A percentile compares a stretch with the other conserved stretches of the same genome.
These are phyloP conservation scores for Agrochola macilenta DNA, from an alignment of 2,888 invertebrate species.

Conservation along the genomic window DNA sequence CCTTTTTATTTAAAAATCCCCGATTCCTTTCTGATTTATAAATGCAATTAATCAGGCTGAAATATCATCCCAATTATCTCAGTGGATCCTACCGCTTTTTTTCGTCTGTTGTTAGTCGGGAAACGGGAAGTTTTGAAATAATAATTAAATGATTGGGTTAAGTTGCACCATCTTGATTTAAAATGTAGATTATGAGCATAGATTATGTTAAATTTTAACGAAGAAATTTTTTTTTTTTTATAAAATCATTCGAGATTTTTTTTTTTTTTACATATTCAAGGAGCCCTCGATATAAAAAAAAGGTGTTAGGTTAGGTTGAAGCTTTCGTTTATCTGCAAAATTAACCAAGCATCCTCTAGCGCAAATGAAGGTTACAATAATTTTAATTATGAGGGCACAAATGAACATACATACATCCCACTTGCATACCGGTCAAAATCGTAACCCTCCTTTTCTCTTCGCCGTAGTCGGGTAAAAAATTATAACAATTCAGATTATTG, in stretches of 20 bases:
- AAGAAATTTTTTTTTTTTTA: neutral
- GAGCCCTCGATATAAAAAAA: too few relatives aligned
- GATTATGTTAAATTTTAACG: neutral
- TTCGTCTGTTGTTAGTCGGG: constrained; percentile 51
- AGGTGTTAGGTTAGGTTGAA: too few relatives aligned
- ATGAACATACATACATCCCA: too few relatives aligned
- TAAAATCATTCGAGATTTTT: neutral
- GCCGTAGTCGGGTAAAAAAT: too few relatives aligned
- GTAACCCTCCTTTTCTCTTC: too few relatives aligned
- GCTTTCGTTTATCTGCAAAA: neutral
- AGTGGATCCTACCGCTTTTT: constrained; percentile 75
- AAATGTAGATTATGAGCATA: neutral
- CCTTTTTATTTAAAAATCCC: constrained; percentile 77
- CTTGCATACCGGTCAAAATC: too few relatives aligned
- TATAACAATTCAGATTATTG: too few relatives aligned
- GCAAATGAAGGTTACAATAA: too few relatives aligned
- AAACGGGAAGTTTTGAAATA: constrained; percentile 45
- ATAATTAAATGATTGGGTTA: constrained; percentile 38
- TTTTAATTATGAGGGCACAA: too few relatives aligned
- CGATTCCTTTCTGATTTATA: constrained; percentile 79
- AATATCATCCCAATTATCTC: constrained; percentile 86
- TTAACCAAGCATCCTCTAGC: neutral
- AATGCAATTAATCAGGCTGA: constrained; percentile 84
- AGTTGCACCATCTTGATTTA: neutral
- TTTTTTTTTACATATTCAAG: neutral